Evolutionary conservation across 2,113 vertebrate genomes (phyloP).

Genomic region (Leucopternis melanops): DNA sequence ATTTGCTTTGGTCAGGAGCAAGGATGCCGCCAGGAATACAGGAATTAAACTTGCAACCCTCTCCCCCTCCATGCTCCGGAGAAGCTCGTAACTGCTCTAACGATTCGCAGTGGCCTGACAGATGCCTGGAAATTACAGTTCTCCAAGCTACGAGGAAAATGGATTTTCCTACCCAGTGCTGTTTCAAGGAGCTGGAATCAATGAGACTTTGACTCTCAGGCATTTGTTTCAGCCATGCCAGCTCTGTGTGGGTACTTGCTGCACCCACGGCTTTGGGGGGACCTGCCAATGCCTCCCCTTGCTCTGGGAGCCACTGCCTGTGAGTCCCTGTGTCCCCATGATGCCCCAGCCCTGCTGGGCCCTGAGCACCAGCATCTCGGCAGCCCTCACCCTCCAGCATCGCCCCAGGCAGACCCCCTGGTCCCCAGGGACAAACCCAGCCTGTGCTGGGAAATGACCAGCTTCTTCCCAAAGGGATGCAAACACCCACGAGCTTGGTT

Average conservation of each 20-base stretch:
- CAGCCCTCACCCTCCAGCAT: neutral
- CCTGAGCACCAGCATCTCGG: neutral
- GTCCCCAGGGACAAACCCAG: neutral
- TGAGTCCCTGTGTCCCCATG: neutral
- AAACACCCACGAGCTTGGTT: rapidly evolving
- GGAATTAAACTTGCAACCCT: neutral
- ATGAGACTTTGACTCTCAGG: neutral
- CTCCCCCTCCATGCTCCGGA: neutral
- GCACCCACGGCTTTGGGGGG: neutral
- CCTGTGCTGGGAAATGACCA: neutral
- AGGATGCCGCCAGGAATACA: rapidly evolving
- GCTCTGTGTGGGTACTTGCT: rapidly evolving
- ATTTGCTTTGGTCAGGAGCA: rapidly evolving
- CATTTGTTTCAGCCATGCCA: rapidly evolving
- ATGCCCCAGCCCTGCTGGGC: neutral
- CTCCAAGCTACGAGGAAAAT: neutral
- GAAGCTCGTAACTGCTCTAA: neutral
- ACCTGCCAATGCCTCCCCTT: neutral
- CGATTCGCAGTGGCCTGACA: neutral
- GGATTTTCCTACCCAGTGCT: slow-evolving; percentile 21
- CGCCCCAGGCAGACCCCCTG: neutral
- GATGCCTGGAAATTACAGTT: slow-evolving; percentile 1
- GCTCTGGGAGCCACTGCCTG: rapidly evolving
- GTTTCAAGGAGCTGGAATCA: neutral
- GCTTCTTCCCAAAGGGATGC: neutral